These are phyloP conservation scores for Knipowitschia caucasica DNA, from an alignment of 2,797 vertebrate species.

Conservation along the genomic window DNA sequence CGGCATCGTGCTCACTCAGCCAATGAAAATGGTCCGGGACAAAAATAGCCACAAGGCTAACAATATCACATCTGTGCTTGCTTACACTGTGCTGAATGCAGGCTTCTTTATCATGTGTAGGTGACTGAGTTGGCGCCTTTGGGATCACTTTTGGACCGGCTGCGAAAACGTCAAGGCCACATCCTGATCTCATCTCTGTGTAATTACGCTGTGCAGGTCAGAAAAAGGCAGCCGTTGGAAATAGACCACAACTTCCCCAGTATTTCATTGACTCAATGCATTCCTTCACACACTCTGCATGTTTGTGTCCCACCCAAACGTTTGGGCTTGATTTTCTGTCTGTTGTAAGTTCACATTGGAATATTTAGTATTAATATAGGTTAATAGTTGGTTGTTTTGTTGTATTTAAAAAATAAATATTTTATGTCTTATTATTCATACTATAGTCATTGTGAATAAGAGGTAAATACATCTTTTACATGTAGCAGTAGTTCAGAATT, in stretches of 20 bases:
- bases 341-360: too few relatives aligned
- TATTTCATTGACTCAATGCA: not conserved
- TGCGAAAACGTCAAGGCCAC: constrained; percentile 93
- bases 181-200: constrained; percentile 93
- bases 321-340: not conserved
- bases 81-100: not conserved
- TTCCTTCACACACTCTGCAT: not conserved
- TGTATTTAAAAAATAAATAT: too few relatives aligned
- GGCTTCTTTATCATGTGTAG: constrained; percentile 56
- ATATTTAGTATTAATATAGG: too few relatives aligned
- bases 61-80: not conserved
- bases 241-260: not conserved
- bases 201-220: constrained; percentile 90
- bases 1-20: constrained; percentile 92
- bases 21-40: constrained; percentile 95
- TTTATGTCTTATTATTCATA: too few relatives aligned
- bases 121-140: constrained; percentile 92
- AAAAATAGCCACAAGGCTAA: not conserved
- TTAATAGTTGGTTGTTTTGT: too few relatives aligned
- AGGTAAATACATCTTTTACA: not conserved
- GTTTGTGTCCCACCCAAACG: not conserved
- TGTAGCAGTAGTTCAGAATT: not conserved
- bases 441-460: not conserved
- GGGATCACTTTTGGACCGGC: constrained; percentile 90
- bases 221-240: not conserved